These are phyloP conservation scores for Vulpes ferrilata DNA, from an alignment of 2,113 vertebrate genomes.

Conservation along the genomic window DNA sequence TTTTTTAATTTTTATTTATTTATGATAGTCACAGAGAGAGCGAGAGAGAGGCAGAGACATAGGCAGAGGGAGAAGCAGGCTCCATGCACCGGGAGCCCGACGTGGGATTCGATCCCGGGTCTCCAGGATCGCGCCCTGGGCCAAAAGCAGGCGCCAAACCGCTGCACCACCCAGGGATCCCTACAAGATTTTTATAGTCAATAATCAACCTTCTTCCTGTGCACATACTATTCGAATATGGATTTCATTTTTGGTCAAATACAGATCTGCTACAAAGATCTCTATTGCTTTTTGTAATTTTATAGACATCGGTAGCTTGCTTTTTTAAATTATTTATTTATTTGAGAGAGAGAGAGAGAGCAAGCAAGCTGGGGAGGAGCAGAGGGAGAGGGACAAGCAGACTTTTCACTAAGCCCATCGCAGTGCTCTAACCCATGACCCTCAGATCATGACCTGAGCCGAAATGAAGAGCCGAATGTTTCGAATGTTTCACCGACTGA, in stretches of 20 bases:
- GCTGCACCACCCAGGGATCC: too few species aligned
- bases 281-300: background rate
- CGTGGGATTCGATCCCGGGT: too few species aligned
- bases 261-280: background rate
- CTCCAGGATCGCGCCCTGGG: too few species aligned
- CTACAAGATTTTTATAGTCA: background rate
- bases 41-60: too few species aligned
- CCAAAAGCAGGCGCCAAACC: too few species aligned
- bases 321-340: background rate
- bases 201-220: background rate
- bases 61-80: too few species aligned
- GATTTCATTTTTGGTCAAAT: conserved; percentile 12
- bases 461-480: background rate
- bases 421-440: background rate
- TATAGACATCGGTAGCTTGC: background rate
- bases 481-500: background rate
- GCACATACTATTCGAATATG: background rate
- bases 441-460: background rate
- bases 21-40: too few species aligned
- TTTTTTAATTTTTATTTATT: too few species aligned
- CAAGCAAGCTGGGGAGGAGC: background rate
- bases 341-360: background rate
- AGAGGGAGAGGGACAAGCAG: background rate
- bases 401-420: background rate
- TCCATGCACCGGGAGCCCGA: too few species aligned